Base-by-base conservation (phyloP, 2,797 vertebrate species). In the Erpetoichthys calabaricus region DNA sequence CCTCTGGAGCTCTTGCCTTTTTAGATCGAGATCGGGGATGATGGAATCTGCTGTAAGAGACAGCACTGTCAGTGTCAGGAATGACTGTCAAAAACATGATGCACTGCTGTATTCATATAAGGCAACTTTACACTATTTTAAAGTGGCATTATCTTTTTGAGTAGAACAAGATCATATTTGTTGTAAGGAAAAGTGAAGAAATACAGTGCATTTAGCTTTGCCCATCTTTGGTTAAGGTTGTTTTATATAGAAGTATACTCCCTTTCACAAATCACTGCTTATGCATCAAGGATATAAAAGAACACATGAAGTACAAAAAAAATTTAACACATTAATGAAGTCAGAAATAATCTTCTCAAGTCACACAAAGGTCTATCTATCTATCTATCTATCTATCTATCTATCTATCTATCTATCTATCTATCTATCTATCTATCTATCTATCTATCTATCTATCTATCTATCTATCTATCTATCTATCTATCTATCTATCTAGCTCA, bases 21-120 rank as follows among this genome's bases (percentile, higher is more conserved):
- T 93, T 97, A 74, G 89, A 91, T 70, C 77, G 81, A 74, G 91
- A 88, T 66, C 84, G 86, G 60, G 71, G 74, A 50, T 81, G 83
- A 65, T 78, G 80, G 61, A 77, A 72, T 73, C 87, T 89, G 76
- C 75, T 76, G 73, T 4, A 73, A 65, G 61, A 81, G 69, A 72
- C 73, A 72, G 4, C 59, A 57, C 67, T 66, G 70, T 85, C 70
- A 82, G 66, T 70, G 53, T 44, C 64, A 46, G 57, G 60, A 79
- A 78, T 9, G 65, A 59, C 63, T 73, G 64, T 64, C 68, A 60
- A 55, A 60, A 57, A 73, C 64, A 76, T 73, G 71, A 79, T 76
- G 80, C 81, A 75, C 68, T 3, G 57, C 53, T 10, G 59, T 63
- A 73, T 62, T 63, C 71, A 68, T 65, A 71, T 59, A 69, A 66